Base-by-base conservation (phyloP, 2,797 vertebrate genomes). In the Intellagama lesueurii region DNA sequence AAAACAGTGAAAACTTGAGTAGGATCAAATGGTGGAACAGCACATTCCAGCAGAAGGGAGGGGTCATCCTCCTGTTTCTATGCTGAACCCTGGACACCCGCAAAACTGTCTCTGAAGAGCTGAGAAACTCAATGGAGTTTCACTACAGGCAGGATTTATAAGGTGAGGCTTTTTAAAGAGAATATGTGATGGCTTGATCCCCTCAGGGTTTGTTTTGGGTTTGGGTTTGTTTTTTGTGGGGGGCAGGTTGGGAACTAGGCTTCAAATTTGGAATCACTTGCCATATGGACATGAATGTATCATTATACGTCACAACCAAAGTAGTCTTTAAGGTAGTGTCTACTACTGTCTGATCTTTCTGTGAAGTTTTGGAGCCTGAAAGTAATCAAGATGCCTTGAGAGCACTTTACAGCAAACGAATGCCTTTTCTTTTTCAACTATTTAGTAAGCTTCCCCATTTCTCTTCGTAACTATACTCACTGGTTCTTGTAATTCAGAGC, bases 401-500 rank as follows among this genome's bases (percentile, higher is more conserved):
- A 68, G 56, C 86, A 92, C n/a, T 8, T 4, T 68, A 6, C 88
- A 90, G 75, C 44, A 88, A 87, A 88, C 68, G 24, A 52, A 16
- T 19, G 35, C 17, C 56, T 69, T 6, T 60, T 64, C 80, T n/a
- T 5, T 66, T 56, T 56, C 52, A 89, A 24, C 16, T 28, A 49
- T 35, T 81, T 40, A 30, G 24, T 78, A 3, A 5, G 78, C n/a
- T 89, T 88, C 73, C 30, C 56, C 86, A 47, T 87, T 94, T 90
- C 91, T 60, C 69, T 73, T 19, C 89, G 86, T 88, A 85, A 90
- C 89, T 87, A 92, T 92, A 91, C 91, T 94, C 91, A 91, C 88
- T 94, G 92, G 32, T 17, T 86, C 69, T 17, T 83, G 87, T 86
- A 87, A 56, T 79, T 35, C 88, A 90, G 60, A 77, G n/a, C 32